Evolutionary conservation across 2,797 vertebrate genomes (phyloP).

Genomic region (Esox lucius): DNA sequence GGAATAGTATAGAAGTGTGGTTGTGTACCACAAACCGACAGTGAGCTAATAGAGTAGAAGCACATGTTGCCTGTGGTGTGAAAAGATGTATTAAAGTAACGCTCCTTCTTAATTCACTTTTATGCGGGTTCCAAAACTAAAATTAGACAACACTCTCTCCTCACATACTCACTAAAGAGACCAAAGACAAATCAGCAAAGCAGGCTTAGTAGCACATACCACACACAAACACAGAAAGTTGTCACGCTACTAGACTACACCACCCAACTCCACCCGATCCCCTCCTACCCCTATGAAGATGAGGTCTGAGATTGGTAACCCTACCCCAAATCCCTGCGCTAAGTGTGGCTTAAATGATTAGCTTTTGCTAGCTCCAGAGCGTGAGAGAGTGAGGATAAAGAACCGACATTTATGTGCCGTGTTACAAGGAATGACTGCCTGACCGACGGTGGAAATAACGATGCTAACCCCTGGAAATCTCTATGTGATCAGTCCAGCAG

Average conservation of each 20-base stretch:
- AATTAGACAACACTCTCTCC: too few species aligned
- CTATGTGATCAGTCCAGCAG: conserved; percentile 74
- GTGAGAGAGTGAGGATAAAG: conserved; percentile 14
- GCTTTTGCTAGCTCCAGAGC: conserved; percentile 25
- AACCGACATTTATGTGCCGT: neutral
- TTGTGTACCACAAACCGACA: conserved; percentile 16
- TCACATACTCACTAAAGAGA: conserved; percentile 21
- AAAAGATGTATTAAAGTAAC: conserved; percentile 34
- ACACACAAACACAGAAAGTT: conserved; percentile 9
- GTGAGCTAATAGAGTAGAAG: neutral
- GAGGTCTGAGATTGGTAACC: conserved; percentile 29
- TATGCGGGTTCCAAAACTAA: too few species aligned
- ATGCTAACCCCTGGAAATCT: conserved; percentile 32
- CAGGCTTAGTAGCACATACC: neutral
- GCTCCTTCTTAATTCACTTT: conserved; percentile 22
- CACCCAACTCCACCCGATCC: neutral
- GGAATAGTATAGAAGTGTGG: conserved; percentile 13
- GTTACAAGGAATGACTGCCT: neutral
- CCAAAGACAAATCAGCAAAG: neutral
- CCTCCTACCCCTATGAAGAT: conserved; percentile 16
- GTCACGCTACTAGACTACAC: conserved; percentile 7
- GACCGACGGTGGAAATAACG: conserved; percentile 4
- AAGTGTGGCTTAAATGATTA: conserved; percentile 31
- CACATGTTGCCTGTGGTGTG: conserved; percentile 26
- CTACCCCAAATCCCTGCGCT: conserved; percentile 19